Conservation (phyloP, 2,888 invertebrate genomes). For the Cosmia pyralina region DNA sequence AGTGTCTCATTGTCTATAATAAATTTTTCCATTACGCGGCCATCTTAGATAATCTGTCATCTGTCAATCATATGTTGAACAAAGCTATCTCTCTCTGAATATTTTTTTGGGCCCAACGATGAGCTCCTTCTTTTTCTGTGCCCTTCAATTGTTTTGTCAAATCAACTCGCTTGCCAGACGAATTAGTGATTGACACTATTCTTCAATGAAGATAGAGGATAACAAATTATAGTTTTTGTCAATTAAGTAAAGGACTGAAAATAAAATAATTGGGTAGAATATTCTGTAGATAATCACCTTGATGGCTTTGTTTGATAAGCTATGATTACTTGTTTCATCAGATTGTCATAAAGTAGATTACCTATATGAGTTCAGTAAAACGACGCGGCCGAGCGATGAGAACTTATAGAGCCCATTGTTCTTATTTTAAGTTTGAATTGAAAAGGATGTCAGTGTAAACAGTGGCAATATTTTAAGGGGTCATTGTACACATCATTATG, state of each 20-base stretch:
- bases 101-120: too few relatives aligned
- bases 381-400: too few relatives aligned
- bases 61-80: too few relatives aligned
- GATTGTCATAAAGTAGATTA: conserved; percentile 6
- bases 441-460: too few relatives aligned
- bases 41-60: too few relatives aligned
- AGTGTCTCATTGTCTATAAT: too few relatives aligned
- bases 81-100: too few relatives aligned
- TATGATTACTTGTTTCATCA: conserved; percentile 37
- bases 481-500: too few relatives aligned
- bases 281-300: conserved; percentile 16
- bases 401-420: not conserved
- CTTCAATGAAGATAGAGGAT: not conserved
- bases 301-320: conserved; percentile 30
- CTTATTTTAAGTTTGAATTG: not conserved
- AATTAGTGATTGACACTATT: not conserved
- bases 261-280: not conserved
- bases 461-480: too few relatives aligned
- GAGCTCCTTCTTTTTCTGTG: too few relatives aligned
- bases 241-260: not conserved
- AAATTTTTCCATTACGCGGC: too few relatives aligned
- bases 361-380: not conserved
- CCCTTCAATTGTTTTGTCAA: too few relatives aligned
- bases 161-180: not conserved
- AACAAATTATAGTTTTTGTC: not conserved